These are phyloP conservation scores for Drosophila pseudoananassae DNA, from an alignment of 1,140 invertebrate genomes.

Conservation along the genomic window DNA sequence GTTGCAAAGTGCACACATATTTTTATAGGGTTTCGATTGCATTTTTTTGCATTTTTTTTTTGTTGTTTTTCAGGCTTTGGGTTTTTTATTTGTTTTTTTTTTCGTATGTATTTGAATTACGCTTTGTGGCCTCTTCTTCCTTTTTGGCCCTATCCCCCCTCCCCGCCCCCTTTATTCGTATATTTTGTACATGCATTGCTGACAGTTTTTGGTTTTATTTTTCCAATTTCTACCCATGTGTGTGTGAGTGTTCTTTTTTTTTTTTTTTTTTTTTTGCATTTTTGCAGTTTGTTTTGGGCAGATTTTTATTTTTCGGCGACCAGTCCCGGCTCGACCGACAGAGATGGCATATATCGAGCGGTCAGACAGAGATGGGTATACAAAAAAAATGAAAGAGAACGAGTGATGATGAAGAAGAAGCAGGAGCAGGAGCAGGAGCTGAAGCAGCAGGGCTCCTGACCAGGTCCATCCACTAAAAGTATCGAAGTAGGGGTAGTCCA, in stretches of 20 bases:
- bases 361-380: neutral
- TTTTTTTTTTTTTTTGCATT: slow-evolving; percentile 43
- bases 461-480: slow-evolving; percentile 33
- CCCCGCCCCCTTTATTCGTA: slow-evolving; percentile 5
- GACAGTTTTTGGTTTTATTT: slow-evolving; percentile 26
- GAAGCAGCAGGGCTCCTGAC: slow-evolving; percentile 27
- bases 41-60: slow-evolving; percentile 42
- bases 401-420: neutral
- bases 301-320: slow-evolving; percentile 82
- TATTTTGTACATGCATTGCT: slow-evolving; percentile 30
- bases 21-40: slow-evolving; percentile 82
- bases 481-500: slow-evolving; percentile 69
- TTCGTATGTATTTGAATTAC: slow-evolving; percentile 66
- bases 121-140: slow-evolving; percentile 58
- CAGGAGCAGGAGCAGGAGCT: slow-evolving; percentile 20
- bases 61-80: slow-evolving; percentile 8
- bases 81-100: slow-evolving; percentile 29
- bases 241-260: slow-evolving; percentile 22
- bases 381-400: slow-evolving; percentile 1
- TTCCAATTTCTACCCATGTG: slow-evolving; percentile 5
- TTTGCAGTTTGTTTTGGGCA: slow-evolving; percentile 71
- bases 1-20: slow-evolving; percentile 64
- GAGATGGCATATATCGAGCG: slow-evolving; percentile 26
- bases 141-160: slow-evolving; percentile 5
- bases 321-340: slow-evolving; percentile 44